Evolutionary conservation across 2,797 vertebrate species (phyloP).

Genomic region (Salarias fasciatus): DNA sequence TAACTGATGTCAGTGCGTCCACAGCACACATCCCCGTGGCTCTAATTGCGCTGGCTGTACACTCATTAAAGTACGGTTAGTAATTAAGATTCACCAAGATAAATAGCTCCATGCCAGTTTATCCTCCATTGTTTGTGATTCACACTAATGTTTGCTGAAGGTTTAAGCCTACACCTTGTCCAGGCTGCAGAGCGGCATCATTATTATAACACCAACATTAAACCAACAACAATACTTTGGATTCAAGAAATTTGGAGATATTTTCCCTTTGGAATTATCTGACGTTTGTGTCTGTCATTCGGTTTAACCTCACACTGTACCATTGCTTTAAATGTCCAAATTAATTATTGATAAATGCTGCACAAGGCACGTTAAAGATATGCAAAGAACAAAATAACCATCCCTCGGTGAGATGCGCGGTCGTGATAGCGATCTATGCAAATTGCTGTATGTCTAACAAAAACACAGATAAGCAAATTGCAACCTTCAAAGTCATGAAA

Average conservation of each 20-base stretch:
- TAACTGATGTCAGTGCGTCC: background rate
- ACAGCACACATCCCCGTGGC: background rate
- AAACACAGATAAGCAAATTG: constrained; percentile 63
- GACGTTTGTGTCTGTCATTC: background rate
- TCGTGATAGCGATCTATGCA: constrained; percentile 66
- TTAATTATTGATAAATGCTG: constrained; percentile 26
- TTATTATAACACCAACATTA: too few species aligned
- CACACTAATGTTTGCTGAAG: background rate
- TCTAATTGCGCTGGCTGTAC: background rate
- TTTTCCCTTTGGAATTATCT: background rate
- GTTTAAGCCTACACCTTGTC: background rate
- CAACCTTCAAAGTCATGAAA: constrained; percentile 65
- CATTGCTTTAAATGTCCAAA: constrained; percentile 24
- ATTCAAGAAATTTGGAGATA: too few species aligned
- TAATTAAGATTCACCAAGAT: constrained; percentile 10
- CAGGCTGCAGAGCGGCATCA: background rate
- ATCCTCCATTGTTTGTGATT: constrained; percentile 2
- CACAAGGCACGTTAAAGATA: constrained; percentile 40
- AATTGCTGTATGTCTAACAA: constrained; percentile 58
- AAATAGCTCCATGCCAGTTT: constrained; percentile 12
- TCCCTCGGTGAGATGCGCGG: constrained; percentile 50
- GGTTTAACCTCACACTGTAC: constrained; percentile 4
- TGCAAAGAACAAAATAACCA: constrained; percentile 39
- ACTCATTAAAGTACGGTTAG: background rate
- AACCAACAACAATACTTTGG: too few species aligned